phyloP scores from a whole-genome alignment of 2,113 vertebrate species.

The Ellobius talpinus region DNA sequence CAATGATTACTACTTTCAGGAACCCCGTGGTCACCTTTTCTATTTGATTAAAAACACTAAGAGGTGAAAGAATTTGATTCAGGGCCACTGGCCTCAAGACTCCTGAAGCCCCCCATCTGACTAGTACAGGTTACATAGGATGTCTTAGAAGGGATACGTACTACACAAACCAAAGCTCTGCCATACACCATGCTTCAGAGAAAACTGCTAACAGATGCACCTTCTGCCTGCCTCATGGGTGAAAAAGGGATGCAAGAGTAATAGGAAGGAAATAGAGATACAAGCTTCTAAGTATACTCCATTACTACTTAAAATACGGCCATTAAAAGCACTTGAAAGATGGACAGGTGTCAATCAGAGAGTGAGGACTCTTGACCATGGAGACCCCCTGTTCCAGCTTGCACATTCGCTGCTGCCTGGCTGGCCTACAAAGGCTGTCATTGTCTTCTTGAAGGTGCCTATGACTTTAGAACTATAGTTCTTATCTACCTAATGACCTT shows the following conservation, averaged over 20 bases:
- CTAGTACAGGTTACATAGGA: conserved; percentile 10
- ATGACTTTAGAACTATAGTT: neutral
- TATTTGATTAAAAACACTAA: conserved; percentile 27
- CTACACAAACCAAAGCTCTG: conserved; percentile 57
- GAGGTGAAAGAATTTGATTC: conserved; percentile 1
- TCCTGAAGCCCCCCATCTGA: neutral
- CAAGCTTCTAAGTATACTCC: neutral
- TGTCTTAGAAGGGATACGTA: conserved; percentile 52
- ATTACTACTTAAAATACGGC: conserved; percentile 39
- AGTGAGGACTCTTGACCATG: neutral
- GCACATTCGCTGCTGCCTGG: neutral
- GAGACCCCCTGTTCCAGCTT: neutral
- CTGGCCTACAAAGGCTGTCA: neutral
- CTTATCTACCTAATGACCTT: neutral
- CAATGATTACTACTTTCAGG: neutral
- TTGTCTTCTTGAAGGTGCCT: neutral
- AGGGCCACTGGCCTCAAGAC: conserved; percentile 39
- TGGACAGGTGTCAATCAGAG: neutral
- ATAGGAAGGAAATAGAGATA: conserved; percentile 25
- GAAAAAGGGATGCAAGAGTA: conserved; percentile 43
- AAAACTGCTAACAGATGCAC: conserved; percentile 60
- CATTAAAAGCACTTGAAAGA: neutral
- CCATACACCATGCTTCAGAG: neutral
- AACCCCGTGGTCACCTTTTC: neutral
- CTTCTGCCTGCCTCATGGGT: conserved; percentile 51